A percentile compares a stretch with the other conserved stretches of the same genome.
Evolutionary conservation across 2,113 vertebrate species (phyloP).

Genomic region (Microcebus tavaratra): DNA sequence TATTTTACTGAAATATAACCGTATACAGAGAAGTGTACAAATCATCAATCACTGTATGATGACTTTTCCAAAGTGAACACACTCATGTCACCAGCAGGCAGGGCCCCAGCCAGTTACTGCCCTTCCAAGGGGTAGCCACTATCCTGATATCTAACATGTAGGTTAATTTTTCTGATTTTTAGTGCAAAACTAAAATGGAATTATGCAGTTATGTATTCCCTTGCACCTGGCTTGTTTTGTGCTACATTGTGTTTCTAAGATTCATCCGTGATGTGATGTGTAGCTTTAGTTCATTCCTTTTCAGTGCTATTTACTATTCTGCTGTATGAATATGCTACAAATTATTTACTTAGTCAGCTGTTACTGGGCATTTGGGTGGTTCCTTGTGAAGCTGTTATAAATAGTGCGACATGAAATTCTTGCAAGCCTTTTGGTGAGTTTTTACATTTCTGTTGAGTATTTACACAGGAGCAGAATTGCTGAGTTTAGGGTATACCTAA

Average conservation of each 20-base stretch:
- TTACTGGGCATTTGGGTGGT: not conserved
- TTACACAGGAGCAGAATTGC: not conserved
- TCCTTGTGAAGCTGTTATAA: not conserved
- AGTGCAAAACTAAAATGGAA: not conserved
- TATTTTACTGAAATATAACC: not conserved
- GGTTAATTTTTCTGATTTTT: not conserved
- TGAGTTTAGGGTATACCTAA: not conserved
- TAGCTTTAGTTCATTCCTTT: not conserved
- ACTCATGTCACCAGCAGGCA: not conserved
- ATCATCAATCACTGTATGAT: not conserved
- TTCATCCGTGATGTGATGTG: not conserved
- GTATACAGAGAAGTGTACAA: not conserved
- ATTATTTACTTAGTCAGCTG: not conserved
- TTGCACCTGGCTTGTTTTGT: not conserved
- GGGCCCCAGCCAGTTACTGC: not conserved
- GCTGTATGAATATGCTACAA: not conserved
- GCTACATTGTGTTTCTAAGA: not conserved
- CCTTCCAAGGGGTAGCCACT: not conserved
- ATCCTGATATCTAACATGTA: not conserved
- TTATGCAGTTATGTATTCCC: not conserved
- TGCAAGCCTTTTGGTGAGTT: not conserved
- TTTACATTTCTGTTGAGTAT: not conserved
- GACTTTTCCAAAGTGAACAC: not conserved
- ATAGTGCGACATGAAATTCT: not conserved
- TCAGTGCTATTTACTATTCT: not conserved